Conservation (phyloP, 2,888 invertebrate species). For the Cantharis lateralis region DNA sequence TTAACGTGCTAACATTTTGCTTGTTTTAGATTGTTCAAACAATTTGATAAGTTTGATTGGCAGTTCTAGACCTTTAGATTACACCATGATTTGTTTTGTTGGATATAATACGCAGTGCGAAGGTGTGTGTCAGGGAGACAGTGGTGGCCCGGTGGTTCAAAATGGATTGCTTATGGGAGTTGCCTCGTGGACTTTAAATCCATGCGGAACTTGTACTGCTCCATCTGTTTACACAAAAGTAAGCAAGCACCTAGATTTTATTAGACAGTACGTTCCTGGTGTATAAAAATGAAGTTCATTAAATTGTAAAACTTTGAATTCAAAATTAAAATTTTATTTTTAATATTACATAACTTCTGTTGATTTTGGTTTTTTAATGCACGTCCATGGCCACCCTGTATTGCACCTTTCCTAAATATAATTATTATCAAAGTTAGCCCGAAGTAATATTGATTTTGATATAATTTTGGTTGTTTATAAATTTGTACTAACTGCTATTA, state of each 20-base stretch:
- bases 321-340: not conserved
- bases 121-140: slow-evolving; percentile 61
- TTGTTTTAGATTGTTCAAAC: slow-evolving; percentile 54
- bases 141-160: slow-evolving; percentile 61
- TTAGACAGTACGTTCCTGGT: slow-evolving; percentile 35
- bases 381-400: not conserved
- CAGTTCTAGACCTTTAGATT: slow-evolving; percentile 52
- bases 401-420: not conserved
- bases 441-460: not conserved
- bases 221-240: slow-evolving; percentile 63
- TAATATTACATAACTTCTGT: not conserved
- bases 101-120: slow-evolving; percentile 53
- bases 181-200: slow-evolving; percentile 62
- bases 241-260: slow-evolving; percentile 57
- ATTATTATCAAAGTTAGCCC: not conserved
- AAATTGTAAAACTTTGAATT: not conserved
- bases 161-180: slow-evolving; percentile 56
- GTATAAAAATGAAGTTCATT: not conserved
- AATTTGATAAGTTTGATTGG: slow-evolving; percentile 51
- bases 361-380: not conserved
- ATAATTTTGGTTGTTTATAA: not conserved
- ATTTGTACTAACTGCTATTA: not conserved
- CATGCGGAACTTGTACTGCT: slow-evolving; percentile 59
- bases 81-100: slow-evolving; percentile 59
- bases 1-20: not conserved